Base-by-base conservation (phyloP, 2,888 invertebrate species). In the Bimastos eiseni region DNA sequence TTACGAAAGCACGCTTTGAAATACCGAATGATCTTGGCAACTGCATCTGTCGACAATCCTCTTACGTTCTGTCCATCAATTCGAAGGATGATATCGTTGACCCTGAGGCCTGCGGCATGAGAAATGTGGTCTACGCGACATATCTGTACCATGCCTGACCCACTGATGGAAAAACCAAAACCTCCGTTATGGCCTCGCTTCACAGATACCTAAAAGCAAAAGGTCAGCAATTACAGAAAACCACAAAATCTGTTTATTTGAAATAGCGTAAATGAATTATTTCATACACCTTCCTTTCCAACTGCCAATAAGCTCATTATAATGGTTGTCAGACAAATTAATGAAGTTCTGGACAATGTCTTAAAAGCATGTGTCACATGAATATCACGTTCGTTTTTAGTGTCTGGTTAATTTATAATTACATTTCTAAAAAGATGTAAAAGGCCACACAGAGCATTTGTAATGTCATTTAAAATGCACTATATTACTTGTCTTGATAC, bases 21-120 rank as follows among this genome's bases (percentile, higher is more conserved):
- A 93, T 93, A 94, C 94, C 94, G 94, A 92, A 95, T 93, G 49
- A 95, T 93, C 91, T 94, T 94, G 36, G 94, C 94, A 3, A 94
- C 94, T 91, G 94, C 94, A 88, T 93, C 94, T 55, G 94, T 93
- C 13, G 94, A 94, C 44, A 94, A 94, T 91, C 94, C 91, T 11
- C 94, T 94, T 70, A 94, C 94, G 91, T 94, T 95, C 93, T 94
- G 93, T 44, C 94, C 94, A 92, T 94, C 95, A 89, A 94, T 93
- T 88, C 93, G 91, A 44, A 94, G 93, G 90, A 95, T 94, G 90
- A 93, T 93, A 91, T 95, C 95, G 21, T 94, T 94, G 44, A 93
- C 93, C 91, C 93, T 92, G 3, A 95, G 92, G 1, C 94, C 94
- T 15, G 94, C 93, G 34, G 91, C 91, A 8, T 36, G 24, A 86